Percentiles rank a stretch among this genome's conserved stretches.
Conservation (phyloP, 2,888 invertebrate genomes). For the Sclerodermus sp. region DNA sequence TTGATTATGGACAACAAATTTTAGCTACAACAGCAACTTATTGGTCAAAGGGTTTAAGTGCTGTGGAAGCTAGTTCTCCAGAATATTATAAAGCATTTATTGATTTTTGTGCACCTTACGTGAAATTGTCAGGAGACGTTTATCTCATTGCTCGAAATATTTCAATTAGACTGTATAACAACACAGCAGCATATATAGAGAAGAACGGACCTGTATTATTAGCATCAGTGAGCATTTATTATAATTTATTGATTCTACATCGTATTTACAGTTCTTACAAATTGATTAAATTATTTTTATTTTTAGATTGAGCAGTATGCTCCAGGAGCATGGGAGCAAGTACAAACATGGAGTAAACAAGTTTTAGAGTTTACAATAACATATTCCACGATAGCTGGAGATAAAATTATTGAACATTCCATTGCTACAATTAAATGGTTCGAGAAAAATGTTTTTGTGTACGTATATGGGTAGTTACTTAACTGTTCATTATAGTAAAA, state of each 20-base stretch:
- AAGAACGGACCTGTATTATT: constrained; percentile 62
- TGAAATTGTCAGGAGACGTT: constrained; percentile 65
- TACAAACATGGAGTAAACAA: constrained; percentile 60
- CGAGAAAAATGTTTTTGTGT: constrained; percentile 78
- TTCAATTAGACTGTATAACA: constrained; percentile 58
- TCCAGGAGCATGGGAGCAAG: constrained; percentile 70
- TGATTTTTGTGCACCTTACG: constrained; percentile 65
- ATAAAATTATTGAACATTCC: constrained; percentile 42
- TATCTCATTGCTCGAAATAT: constrained; percentile 62
- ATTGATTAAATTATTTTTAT: constrained; percentile 8
- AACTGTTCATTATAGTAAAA: neutral
- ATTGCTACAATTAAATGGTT: constrained; percentile 61
- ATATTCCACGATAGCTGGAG: constrained; percentile 38
- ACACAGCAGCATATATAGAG: constrained; percentile 60
- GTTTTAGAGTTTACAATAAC: constrained; percentile 39
- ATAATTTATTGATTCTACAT: neutral
- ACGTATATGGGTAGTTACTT: constrained; percentile 58
- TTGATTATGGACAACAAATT: constrained; percentile 67
- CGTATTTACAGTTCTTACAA: neutral
- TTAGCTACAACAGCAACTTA: constrained; percentile 66
- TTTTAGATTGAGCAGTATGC: constrained; percentile 70
- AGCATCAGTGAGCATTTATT: constrained; percentile 59
- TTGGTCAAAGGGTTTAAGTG: constrained; percentile 66
- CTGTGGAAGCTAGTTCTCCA: constrained; percentile 71
- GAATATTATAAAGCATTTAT: constrained; percentile 65